Conservation (phyloP, 2,113 vertebrate genomes). For the Sus scrofa region DNA sequence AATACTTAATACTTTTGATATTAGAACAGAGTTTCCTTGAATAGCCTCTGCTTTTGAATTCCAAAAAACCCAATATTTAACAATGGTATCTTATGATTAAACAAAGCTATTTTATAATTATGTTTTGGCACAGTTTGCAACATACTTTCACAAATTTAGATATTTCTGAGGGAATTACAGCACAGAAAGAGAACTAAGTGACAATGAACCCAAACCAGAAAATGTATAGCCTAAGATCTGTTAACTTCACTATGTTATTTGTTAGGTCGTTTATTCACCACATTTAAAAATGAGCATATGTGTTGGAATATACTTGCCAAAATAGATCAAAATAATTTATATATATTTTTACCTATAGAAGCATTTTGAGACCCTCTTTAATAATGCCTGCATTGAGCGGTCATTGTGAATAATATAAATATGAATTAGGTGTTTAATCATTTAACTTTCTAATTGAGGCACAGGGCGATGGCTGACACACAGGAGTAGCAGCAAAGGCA, state of each 20-base stretch:
- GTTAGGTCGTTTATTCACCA: not conserved
- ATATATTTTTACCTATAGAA: not conserved
- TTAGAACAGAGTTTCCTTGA: not conserved
- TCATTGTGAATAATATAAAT: conserved; percentile 33
- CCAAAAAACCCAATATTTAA: not conserved
- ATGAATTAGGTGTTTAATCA: conserved; percentile 36
- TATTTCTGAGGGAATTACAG: not conserved
- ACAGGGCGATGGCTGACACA: not conserved
- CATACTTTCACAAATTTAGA: not conserved
- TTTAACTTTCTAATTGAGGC: conserved; percentile 65
- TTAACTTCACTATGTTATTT: not conserved
- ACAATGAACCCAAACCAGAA: not conserved
- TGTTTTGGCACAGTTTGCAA: not conserved
- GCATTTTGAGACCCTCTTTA: not conserved
- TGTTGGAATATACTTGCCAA: not conserved
- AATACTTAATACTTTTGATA: not conserved
- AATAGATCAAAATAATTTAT: not conserved
- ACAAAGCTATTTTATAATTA: not conserved
- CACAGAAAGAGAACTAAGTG: not conserved
- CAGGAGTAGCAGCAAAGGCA: not conserved
- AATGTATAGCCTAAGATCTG: not conserved
- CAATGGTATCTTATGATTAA: not conserved
- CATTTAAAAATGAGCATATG: not conserved
- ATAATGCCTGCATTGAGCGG: not conserved
- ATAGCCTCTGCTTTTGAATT: not conserved